Evolutionary conservation across 2,797 vertebrate species (phyloP).

Genomic region (Aldrovandia affinis): DNA sequence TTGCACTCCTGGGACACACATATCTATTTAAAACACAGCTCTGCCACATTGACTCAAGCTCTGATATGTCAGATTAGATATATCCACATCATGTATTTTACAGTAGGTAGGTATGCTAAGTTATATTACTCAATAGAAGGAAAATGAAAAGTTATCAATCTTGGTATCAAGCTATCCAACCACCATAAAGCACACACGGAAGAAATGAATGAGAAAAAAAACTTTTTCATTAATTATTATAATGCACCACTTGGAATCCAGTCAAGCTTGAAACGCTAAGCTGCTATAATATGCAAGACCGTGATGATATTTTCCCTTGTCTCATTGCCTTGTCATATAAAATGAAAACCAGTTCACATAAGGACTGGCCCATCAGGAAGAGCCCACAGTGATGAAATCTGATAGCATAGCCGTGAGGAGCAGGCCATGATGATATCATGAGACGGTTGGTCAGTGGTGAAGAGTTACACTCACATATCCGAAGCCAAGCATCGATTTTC

Average conservation of each 20-base stretch:
- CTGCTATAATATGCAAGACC: neutral
- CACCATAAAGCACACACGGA: neutral
- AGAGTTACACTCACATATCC: neutral
- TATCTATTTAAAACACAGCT: conserved; percentile 44
- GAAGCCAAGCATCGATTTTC: neutral
- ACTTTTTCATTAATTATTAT: neutral
- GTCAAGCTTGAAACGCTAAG: neutral
- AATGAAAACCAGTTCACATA: neutral
- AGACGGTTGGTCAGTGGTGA: neutral
- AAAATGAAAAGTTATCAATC: conserved; percentile 20
- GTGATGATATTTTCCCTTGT: neutral
- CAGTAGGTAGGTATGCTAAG: conserved; percentile 31
- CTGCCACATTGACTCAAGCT: conserved; percentile 30
- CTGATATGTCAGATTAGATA: conserved; percentile 3
- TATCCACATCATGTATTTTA: neutral
- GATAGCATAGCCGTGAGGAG: neutral
- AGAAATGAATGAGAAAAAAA: neutral
- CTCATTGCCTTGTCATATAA: neutral
- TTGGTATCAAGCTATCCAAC: conserved; percentile 30
- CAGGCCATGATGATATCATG: neutral
- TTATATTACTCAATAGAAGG: conserved; percentile 43
- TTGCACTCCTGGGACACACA: conserved; percentile 24
- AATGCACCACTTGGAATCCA: neutral
- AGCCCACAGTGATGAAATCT: neutral
- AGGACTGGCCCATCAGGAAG: neutral